Conservation (phyloP, 2,888 invertebrate species). For the Chloroclystis v-ata region DNA sequence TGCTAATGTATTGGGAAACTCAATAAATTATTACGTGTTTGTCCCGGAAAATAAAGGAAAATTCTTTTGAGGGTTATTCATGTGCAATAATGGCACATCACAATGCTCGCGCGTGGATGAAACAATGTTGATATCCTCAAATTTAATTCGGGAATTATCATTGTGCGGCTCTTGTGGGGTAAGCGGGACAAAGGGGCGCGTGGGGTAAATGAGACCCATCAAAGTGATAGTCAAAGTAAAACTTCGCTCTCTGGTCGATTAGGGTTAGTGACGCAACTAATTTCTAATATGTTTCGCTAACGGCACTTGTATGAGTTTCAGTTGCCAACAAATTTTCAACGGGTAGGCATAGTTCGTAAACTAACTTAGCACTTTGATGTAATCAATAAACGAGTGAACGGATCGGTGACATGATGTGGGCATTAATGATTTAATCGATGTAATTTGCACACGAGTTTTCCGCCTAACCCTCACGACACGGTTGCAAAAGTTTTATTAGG, state of each 20-base stretch:
- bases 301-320: conserved; percentile 61
- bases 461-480: background rate
- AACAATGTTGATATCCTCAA: conserved; percentile 2
- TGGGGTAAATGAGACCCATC: conserved; percentile 40
- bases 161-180: background rate
- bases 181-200: conserved; percentile 11
- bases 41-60: conserved; percentile 14
- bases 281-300: conserved; percentile 71
- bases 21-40: conserved; percentile 21
- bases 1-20: conserved; percentile 24
- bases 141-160: conserved; percentile 2
- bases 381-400: conserved; percentile 44
- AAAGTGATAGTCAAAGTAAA: conserved; percentile 61
- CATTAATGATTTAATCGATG: conserved; percentile 23
- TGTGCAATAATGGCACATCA: conserved; percentile 11
- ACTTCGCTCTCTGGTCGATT: conserved; percentile 59
- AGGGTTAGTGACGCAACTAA: conserved; percentile 64
- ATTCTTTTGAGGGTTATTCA: conserved; percentile 16
- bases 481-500: background rate
- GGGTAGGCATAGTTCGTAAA: conserved; percentile 53
- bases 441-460: conserved; percentile 7
- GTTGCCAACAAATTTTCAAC: conserved; percentile 53
- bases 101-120: conserved; percentile 11
- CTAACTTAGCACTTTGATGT: conserved; percentile 56
- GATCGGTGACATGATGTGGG: conserved; percentile 25